Percentiles rank a stretch among this genome's conserved stretches.
These are phyloP conservation scores for Sisyra terminalis DNA, from an alignment of 2,888 invertebrate species.

Conservation along the genomic window DNA sequence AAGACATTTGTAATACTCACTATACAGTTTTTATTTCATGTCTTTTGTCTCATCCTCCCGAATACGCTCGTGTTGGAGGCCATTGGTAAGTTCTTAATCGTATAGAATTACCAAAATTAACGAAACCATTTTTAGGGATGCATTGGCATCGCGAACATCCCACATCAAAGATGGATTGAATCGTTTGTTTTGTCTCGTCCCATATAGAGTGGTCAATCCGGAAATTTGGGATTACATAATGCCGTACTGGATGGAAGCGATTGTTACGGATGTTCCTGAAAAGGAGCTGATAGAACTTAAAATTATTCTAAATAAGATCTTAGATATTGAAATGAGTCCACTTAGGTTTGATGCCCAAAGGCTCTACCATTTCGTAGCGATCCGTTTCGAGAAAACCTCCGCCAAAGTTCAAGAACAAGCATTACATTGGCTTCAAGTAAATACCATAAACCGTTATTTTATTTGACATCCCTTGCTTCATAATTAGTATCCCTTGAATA, in stretches of 20 bases:
- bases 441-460: not conserved
- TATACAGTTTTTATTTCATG: conserved; percentile 86
- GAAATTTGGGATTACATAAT: conserved; percentile 97
- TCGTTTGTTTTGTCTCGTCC: conserved; percentile 86
- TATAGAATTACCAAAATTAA: not conserved
- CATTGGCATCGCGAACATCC: conserved; percentile 67
- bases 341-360: conserved; percentile 87
- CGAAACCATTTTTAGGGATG: conserved; percentile 41
- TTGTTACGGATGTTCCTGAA: conserved; percentile 80
- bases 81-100: conserved; percentile 54
- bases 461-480: not conserved
- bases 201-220: conserved; percentile 91
- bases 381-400: conserved; percentile 63
- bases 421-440: conserved; percentile 71
- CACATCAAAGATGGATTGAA: conserved; percentile 92
- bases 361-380: conserved; percentile 86
- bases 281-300: conserved; percentile 73
- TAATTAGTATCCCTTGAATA: conserved; percentile 1
- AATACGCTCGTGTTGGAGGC: conserved; percentile 88
- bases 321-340: conserved; percentile 92
- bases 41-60: conserved; percentile 88
- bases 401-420: conserved; percentile 78
- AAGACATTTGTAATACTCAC: conserved; percentile 64
- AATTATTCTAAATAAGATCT: conserved; percentile 75
- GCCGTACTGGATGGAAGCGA: conserved; percentile 98